Conservation (phyloP, 2,113 vertebrate genomes). For the Eublepharis macularius region DNA sequence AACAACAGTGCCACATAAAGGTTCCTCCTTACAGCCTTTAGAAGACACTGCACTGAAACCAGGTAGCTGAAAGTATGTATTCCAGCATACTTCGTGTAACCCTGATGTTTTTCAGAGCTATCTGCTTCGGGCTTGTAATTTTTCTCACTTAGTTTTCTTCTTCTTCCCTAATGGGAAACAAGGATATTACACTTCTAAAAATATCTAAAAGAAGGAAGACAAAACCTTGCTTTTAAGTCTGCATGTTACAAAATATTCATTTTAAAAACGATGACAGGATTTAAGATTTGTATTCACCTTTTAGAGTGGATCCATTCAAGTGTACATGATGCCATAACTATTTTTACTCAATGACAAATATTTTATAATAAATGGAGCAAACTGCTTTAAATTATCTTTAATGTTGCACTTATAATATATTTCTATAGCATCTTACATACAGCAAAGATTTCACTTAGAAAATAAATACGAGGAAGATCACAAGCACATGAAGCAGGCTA, state of each 20-base stretch:
- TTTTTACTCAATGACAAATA: slow-evolving; percentile 51
- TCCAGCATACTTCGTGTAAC: accelerated
- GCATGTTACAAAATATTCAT: slow-evolving; percentile 32
- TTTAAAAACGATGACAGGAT: neutral
- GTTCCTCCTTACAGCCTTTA: neutral
- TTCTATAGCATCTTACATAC: neutral
- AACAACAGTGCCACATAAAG: neutral
- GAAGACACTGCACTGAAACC: neutral
- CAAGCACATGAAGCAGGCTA: neutral
- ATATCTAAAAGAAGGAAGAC: slow-evolving; percentile 8
- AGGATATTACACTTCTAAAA: slow-evolving; percentile 2
- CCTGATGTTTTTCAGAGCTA: neutral
- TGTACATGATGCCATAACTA: slow-evolving; percentile 58
- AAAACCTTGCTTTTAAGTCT: slow-evolving; percentile 36
- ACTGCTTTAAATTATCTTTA: slow-evolving; percentile 33
- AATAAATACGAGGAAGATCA: neutral
- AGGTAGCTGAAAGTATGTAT: accelerated
- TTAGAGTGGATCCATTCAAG: slow-evolving; percentile 47
- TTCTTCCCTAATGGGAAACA: neutral
- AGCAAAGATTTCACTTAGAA: neutral
- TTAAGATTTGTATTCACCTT: slow-evolving; percentile 34
- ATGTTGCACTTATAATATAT: slow-evolving; percentile 17
- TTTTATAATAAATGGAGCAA: slow-evolving; percentile 45
- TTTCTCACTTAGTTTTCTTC: neutral
- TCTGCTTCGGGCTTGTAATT: neutral